Base-by-base conservation (phyloP, 2,888 invertebrate genomes). In the Sipha maydis region DNA sequence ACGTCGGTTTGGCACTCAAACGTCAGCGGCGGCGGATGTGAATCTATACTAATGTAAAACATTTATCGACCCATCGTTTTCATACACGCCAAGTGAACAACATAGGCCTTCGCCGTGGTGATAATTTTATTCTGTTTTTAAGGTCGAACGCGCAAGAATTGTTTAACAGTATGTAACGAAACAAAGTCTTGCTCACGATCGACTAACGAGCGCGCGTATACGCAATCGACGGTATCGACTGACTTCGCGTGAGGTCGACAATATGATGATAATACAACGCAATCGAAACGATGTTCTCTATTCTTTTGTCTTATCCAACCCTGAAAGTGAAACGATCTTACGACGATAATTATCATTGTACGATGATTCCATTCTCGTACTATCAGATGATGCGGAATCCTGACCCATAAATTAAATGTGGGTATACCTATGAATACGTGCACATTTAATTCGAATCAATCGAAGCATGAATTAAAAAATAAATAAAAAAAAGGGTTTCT, bases 41-140 rank as follows among this genome's bases (percentile, higher is more conserved):
- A 61, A 14, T 34, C 17, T 3, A 17, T 38, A 4, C 61, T n/a
- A 67, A 56, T 61, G 79, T 61, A 80, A 38, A 67, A 25, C 61
- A 38, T 80, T 80, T 67, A 80, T 80, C 79, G 79, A 80, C 79
- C 79, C 61, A 38, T 80, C 34, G 61, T 80, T 61, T 38, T 31
- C 7, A 7, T 21, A 61, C 61, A 21, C 25, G 21, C 21, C 25
- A 1, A 21, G 25, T 9, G 41, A 71, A 82, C 82, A 9, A 21
- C 61, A 25, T 25, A 4, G 41, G 31, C 82, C 69, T 69, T 82
- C 41, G 82, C 61, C 61, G 38, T 17, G 9, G 31, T 21, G 69
- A 82, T 82, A 69, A 82, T 82, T 69, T 21, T 28, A 71, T 69
- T 48, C 28, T 3, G 61, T 38, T 67, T 80, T 71, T 71, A 69